Evolutionary conservation across 2,113 vertebrate genomes (phyloP), one percentile per base, ranked within the genome.

Genomic region (Ceyx melanurus): DNA sequence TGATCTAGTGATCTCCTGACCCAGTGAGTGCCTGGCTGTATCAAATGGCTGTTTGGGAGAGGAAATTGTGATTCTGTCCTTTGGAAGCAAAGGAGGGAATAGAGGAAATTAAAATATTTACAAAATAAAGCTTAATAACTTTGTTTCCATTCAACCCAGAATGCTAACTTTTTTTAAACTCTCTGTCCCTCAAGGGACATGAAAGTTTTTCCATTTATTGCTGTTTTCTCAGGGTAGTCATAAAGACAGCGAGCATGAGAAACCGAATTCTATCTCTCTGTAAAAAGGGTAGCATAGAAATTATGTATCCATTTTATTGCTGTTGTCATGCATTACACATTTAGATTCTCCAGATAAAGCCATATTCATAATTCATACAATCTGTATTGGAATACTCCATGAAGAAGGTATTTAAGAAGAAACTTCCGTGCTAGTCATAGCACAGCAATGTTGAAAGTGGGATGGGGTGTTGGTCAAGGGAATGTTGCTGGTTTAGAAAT

Each of bases 381-480:
- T 45, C 48, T 16, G 15, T 62, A 46, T 74, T 66, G 66, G n/a
- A 88, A 64, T 68, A 72, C 48, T 45, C 18, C 45, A 37, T 3
- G 5, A 76, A 89, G 50, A 87, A 94, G 14, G 28, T 82, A 85
- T 85, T 89, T 87, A 76, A 89, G 42, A 23, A 92, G 88, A 89
- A 96, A 91, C 82, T 82, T 79, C 89, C 76, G 42, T 81, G 35
- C 54, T 89, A 89, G 85, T 91, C 75, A 85, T 58, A 76, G 79
- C 45, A 58, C 9, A 78, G 28, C 26, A 82, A 76, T 10, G 43
- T 13, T 89, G 84, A 89, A 75, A 87, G 91, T 3, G 4, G 60
- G 88, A 58, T 62, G 31, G 85, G 89, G 91, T 88, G 94, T 92
- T 95, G 96, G 95, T 81, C 81, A 86, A 35, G 58, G 82, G 88